Base-by-base conservation (phyloP, 2,888 invertebrate genomes). In the Hypselothyrea guttata region DNA sequence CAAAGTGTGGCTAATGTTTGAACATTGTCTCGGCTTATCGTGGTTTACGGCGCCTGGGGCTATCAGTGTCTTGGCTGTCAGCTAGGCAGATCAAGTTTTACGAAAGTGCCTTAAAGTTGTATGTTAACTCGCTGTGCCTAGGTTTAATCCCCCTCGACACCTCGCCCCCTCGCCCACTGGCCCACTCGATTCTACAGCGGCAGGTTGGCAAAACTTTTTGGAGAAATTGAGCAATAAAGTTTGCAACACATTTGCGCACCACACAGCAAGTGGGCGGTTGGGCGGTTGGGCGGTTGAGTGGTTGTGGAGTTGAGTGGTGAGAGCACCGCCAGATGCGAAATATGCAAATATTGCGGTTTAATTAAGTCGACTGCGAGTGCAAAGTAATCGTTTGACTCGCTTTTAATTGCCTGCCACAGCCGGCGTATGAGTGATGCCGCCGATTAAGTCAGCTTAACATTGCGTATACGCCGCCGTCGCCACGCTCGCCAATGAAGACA, bases 331-430 rank as follows among this genome's bases (percentile, higher is more conserved):
- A 66, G 62, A 48, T 70, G 82, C 16, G 48, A 69, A 83, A 73
- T 76, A 83, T 81, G 79, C 71, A 75, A 81, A 81, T 85, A 85
- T 85, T 75, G 85, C 77, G 84, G 84, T 83, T 81, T 81, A 81
- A 81, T 81, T 85, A 81, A 85, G 58, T 81, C 67, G 60, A 55
- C 71, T 53, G 58, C 49, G 40, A 51, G 49, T 51, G 57, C 37
- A 45, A 55, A 60, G 73, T 71, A 72, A 61, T 53, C 74, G 70
- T 60, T 69, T 60, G 65, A 69, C 47, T 67, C 27, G 48, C 40
- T 65, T 84, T 84, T 78, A 78, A 78, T 78, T 78, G 78, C 68
- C 48, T 47, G 54, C 27, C 59, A n/a, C 75, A 61, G 46, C 54
- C 55, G 75, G 75, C 82, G 78, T 61, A 77, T 81, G 71, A 70